Percentiles rank a stretch among this genome's conserved stretches.
These are phyloP conservation scores for Pristionchus maxplancki DNA, from an alignment of 2,888 invertebrate genomes.

Conservation along the genomic window DNA sequence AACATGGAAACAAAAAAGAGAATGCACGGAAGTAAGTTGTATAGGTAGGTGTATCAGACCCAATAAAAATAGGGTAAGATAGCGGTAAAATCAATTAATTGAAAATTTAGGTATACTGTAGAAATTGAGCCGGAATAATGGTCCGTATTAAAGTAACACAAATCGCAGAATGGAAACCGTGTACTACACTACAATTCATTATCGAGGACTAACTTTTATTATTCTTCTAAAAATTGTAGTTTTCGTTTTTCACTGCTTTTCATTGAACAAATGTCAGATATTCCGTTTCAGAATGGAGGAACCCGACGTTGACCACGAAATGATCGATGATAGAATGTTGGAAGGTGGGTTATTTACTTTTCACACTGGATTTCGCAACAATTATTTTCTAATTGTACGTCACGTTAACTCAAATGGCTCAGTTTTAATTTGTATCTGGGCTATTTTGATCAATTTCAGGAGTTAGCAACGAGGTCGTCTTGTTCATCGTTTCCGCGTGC, in stretches of 20 bases:
- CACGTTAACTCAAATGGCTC: not conserved
- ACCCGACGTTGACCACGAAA: not conserved
- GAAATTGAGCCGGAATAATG: not conserved
- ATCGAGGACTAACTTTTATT: not conserved
- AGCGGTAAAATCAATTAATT: not conserved
- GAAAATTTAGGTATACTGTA: not conserved
- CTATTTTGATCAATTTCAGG: not conserved
- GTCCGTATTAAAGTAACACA: not conserved
- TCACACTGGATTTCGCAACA: not conserved
- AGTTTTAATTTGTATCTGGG: not conserved
- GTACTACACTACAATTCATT: too few species aligned
- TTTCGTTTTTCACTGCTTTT: not conserved
- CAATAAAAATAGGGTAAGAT: not conserved
- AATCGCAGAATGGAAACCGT: not conserved
- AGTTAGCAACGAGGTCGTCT: constrained; percentile 26
- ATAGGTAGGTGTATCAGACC: too few species aligned
- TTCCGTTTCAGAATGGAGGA: not conserved
- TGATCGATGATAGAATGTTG: not conserved
- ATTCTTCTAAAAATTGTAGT: not conserved
- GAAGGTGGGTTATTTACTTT: not conserved
- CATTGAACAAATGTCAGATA: not conserved
- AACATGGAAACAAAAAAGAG: too few species aligned
- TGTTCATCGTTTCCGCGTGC: not conserved
- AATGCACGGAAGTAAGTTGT: too few species aligned
- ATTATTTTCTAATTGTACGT: not conserved